Conservation (phyloP, 2,113 vertebrate genomes). For the Rhinichthys klamathensis region DNA sequence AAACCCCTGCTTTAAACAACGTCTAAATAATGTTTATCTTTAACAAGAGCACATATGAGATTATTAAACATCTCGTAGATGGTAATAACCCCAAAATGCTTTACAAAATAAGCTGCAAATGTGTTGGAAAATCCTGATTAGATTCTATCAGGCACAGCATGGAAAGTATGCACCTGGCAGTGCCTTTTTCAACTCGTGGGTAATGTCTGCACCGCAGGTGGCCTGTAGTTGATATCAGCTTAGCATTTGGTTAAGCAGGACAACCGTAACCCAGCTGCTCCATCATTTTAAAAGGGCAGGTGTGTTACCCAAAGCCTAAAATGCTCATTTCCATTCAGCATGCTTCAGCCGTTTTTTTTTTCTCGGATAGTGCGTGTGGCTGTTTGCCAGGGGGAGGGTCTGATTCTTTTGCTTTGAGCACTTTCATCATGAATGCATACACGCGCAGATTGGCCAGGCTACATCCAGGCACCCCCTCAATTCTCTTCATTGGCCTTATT, state of each 20-base stretch:
- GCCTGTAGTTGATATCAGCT: constrained; percentile 20
- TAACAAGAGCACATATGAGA: background rate
- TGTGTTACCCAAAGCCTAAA: constrained; percentile 16
- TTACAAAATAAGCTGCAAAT: background rate
- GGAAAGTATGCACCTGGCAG: background rate
- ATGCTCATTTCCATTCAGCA: constrained; percentile 35
- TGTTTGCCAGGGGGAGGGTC: constrained; percentile 9
- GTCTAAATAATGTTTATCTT: background rate
- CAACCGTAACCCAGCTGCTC: background rate
- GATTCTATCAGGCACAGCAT: background rate
- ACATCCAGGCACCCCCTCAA: background rate
- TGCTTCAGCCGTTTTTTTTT: background rate
- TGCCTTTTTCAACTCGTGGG: background rate
- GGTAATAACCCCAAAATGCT: background rate
- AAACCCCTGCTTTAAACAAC: background rate
- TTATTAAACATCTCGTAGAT: background rate
- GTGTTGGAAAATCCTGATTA: background rate
- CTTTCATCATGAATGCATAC: background rate
- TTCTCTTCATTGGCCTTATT: constrained; percentile 18
- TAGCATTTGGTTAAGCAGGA: constrained; percentile 16
- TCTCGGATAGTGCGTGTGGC: background rate
- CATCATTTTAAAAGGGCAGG: constrained; percentile 33
- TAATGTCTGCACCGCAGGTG: constrained; percentile 18
- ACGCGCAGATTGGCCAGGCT: background rate
- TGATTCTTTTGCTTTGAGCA: background rate